These are phyloP conservation scores for Falco concolor DNA, from an alignment of 2,797 vertebrate species.

Conservation along the genomic window DNA sequence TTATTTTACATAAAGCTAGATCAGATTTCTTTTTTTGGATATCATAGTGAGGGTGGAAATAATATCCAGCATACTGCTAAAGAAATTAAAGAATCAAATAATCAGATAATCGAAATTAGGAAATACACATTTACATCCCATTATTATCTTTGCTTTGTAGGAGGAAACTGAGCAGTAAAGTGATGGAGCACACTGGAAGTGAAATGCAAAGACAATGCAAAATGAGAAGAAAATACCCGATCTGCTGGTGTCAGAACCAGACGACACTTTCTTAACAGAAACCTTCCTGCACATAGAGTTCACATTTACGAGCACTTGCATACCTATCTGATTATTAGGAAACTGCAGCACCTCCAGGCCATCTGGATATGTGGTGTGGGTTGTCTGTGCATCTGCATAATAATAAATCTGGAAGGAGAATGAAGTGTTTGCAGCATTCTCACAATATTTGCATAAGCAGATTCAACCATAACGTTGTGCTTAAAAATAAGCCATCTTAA, in stretches of 20 bases:
- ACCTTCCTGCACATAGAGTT: not conserved
- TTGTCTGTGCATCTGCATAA: conserved; percentile 71
- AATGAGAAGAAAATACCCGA: not conserved
- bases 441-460: not conserved
- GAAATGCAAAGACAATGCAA: not conserved
- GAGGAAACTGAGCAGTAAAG: not conserved
- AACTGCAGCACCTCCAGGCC: conserved; percentile 76
- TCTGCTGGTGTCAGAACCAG: not conserved
- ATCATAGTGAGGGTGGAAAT: not conserved
- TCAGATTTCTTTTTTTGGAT: not conserved
- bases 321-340: conserved; percentile 80
- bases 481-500: not conserved
- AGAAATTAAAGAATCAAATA: not conserved
- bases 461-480: not conserved
- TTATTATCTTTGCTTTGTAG: not conserved
- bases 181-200: not conserved
- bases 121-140: not conserved
- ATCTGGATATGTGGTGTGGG: conserved; percentile 66
- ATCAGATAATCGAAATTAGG: not conserved
- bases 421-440: not conserved
- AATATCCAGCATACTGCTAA: not conserved
- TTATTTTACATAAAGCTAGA: not conserved
- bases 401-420: conserved; percentile 74
- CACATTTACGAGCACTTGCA: not conserved
- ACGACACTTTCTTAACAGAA: not conserved